Conservation (phyloP, 2,113 vertebrate genomes). For the Callipepla californica region DNA sequence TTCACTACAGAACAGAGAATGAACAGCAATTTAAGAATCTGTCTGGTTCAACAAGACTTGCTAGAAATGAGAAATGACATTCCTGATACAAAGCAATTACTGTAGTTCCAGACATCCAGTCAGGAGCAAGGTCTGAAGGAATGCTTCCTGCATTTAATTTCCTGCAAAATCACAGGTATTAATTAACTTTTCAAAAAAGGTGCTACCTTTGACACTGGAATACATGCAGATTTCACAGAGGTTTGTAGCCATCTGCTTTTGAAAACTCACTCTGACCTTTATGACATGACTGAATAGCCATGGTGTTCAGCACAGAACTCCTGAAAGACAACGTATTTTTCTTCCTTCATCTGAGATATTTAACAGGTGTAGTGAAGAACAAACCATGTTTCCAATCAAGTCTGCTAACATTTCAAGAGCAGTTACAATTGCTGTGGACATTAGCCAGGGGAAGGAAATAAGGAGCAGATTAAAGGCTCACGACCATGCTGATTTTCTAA, state of each 20-base stretch:
- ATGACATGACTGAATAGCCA: neutral
- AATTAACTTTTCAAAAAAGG: constrained; percentile 54
- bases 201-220: constrained; percentile 16
- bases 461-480: neutral
- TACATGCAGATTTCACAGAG: constrained; percentile 4
- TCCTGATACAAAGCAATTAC: constrained; percentile 38
- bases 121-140: neutral
- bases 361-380: neutral
- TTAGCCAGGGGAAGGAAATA: neutral
- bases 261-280: neutral
- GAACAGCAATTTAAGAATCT: constrained; percentile 48
- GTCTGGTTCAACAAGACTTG: constrained; percentile 24
- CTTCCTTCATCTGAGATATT: neutral
- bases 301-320: neutral
- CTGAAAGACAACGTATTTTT: neutral
- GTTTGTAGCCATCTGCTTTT: constrained; percentile 11
- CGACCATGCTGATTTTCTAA: neutral
- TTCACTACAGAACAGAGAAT: constrained; percentile 9
- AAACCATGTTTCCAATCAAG: neutral
- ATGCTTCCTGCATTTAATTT: constrained; percentile 41
- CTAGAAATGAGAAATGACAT: constrained; percentile 64
- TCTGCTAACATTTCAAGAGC: neutral
- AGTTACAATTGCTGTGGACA: neutral
- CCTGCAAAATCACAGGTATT: constrained; percentile 50
- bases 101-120: constrained; percentile 14